phyloP scores from a whole-genome alignment of 2,113 vertebrate species.

The Cheirogaleus medius region DNA sequence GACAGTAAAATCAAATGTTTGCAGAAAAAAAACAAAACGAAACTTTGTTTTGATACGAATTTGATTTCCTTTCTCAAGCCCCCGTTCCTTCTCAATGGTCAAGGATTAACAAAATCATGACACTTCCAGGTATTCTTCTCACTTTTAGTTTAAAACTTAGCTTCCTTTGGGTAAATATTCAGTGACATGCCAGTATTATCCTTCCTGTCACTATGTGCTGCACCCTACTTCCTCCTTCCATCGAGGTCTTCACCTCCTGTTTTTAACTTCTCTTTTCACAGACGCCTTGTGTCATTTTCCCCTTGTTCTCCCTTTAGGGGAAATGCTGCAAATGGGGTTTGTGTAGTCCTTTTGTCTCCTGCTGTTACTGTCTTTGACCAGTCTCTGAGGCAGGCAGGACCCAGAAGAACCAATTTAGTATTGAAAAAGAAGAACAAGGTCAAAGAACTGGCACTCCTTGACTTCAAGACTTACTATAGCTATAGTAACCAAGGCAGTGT shows the following conservation, averaged over 20 bases:
- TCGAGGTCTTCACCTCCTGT: background rate
- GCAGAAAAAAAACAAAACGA: background rate
- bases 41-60: conserved; percentile 26
- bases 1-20: background rate
- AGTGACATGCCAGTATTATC: background rate
- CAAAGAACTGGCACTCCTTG: background rate
- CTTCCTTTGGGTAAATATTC: conserved; percentile 46
- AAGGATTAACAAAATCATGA: conserved; percentile 50
- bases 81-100: background rate
- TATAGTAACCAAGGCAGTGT: background rate
- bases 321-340: background rate
- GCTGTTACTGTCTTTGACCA: background rate
- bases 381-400: background rate
- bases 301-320: background rate
- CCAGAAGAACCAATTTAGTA: background rate
- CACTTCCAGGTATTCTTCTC: conserved; percentile 61
- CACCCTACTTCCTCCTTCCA: background rate
- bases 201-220: background rate
- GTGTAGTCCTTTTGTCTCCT: background rate
- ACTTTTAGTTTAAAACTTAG: conserved; percentile 7
- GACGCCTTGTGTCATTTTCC: too few species aligned
- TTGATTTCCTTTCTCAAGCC: conserved; percentile 35
- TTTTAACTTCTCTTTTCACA: too few species aligned
- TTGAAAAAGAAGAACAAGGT: background rate
- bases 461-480: background rate